A percentile compares a stretch with the other conserved stretches of the same genome.
Conservation (phyloP, 1,140 invertebrate genomes). For the Heliconius congener region DNA sequence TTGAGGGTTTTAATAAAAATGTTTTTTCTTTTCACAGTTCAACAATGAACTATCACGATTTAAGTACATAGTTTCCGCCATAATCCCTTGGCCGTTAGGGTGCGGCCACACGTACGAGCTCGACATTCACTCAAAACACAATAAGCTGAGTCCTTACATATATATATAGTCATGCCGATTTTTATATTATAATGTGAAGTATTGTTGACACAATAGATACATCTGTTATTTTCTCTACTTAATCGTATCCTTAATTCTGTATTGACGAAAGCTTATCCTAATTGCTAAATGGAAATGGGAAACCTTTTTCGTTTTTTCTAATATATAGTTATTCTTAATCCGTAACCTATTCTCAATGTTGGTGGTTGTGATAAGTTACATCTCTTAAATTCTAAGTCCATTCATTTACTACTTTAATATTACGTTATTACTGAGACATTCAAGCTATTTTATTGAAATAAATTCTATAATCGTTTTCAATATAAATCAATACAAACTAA, state of each 20-base stretch:
- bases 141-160: conserved; percentile 50
- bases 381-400: too few species aligned
- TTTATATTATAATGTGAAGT: conserved; percentile 46
- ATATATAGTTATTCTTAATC: too few species aligned
- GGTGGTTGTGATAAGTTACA: too few species aligned
- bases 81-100: conserved; percentile 52
- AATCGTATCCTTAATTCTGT: not conserved
- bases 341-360: too few species aligned
- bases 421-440: too few species aligned
- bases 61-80: conserved; percentile 42
- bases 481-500: too few species aligned
- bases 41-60: conserved; percentile 43
- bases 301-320: too few species aligned
- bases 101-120: conserved; percentile 50
- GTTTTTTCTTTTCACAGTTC: conserved; percentile 25
- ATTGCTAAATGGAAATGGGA: not conserved
- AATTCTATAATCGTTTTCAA: too few species aligned
- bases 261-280: too few species aligned
- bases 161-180: conserved; percentile 45
- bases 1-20: not conserved
- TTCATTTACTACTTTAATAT: too few species aligned
- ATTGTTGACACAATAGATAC: conserved; percentile 45
- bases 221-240: conserved; percentile 47
- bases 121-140: conserved; percentile 37
- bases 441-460: not conserved